phyloP scores from a whole-genome alignment of 2,113 vertebrate species.

The Tenebrosternarchus preto region DNA sequence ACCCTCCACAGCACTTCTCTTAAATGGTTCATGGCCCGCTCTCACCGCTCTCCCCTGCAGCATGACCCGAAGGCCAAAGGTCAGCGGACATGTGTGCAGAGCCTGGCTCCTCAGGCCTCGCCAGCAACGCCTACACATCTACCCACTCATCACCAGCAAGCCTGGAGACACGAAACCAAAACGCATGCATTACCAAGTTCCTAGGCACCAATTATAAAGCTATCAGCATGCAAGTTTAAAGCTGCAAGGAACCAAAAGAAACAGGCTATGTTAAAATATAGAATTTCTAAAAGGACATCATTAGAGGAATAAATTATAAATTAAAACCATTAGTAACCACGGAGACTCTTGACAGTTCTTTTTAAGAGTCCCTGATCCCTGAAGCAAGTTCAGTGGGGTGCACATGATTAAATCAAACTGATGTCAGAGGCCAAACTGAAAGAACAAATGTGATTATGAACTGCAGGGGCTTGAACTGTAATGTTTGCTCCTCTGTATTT shows the following conservation, averaged over 20 bases:
- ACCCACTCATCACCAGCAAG: constrained; percentile 59
- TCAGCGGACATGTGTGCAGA: constrained; percentile 27
- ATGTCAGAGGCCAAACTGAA: constrained; percentile 27
- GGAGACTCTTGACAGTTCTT: constrained; percentile 51
- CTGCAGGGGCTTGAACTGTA: background rate
- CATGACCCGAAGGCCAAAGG: background rate
- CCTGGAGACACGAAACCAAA: constrained; percentile 50
- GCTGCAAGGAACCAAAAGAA: constrained; percentile 59
- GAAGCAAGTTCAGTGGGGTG: constrained; percentile 18
- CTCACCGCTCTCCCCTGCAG: constrained; percentile 22
- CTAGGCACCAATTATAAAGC: constrained; percentile 68
- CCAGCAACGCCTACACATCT: constrained; percentile 43
- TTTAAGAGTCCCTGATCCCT: constrained; percentile 43
- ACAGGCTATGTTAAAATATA: constrained; percentile 70
- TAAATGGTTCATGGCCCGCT: background rate
- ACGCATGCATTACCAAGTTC: constrained; percentile 51
- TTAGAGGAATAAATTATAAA: constrained; percentile 73
- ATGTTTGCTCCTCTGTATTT: background rate
- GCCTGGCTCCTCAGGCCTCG: constrained; percentile 22
- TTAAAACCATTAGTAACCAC: constrained; percentile 49
- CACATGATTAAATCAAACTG: constrained; percentile 38
- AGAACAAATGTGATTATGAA: constrained; percentile 44
- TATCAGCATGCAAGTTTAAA: constrained; percentile 74
- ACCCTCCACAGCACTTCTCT: background rate
- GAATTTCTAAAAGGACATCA: constrained; percentile 72